Evolutionary conservation across 37 sponge, comb jelly and placozoan genomes (phyloP).

Genomic region (Ianthella basta): DNA sequence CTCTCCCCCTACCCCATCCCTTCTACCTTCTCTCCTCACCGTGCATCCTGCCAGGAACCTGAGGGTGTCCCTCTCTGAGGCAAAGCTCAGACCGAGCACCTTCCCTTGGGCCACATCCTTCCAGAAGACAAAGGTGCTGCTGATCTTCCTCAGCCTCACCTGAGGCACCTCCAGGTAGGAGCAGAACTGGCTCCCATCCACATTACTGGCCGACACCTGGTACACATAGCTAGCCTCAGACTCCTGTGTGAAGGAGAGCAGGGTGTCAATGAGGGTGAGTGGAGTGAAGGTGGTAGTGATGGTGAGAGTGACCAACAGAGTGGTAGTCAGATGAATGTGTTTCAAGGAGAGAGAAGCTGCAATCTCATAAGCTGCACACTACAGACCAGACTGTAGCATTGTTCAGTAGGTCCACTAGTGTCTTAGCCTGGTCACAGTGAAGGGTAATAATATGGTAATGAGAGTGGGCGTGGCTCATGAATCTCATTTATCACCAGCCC

Average conservation of each 20-base stretch:
- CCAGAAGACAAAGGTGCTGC: conserved; percentile 58
- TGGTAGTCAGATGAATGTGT: background rate
- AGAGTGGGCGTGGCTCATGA: too few species aligned
- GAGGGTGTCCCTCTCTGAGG: conserved; percentile 51
- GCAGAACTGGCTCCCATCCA: conserved; percentile 47
- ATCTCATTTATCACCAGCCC: too few species aligned
- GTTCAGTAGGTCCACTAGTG: too few species aligned
- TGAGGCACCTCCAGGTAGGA: conserved; percentile 50
- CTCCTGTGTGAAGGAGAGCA: background rate
- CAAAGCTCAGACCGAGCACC: conserved; percentile 59
- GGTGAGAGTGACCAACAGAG: background rate
- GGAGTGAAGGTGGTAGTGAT: background rate
- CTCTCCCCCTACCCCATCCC: too few species aligned
- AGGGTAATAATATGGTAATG: too few species aligned
- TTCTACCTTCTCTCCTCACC: conserved; percentile 37
- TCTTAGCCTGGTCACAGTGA: too few species aligned
- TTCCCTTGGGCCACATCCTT: conserved; percentile 39
- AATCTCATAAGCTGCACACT: too few species aligned
- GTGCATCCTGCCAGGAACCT: conserved; percentile 61
- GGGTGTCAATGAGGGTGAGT: background rate
- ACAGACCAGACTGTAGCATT: too few species aligned
- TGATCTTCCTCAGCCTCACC: conserved; percentile 36
- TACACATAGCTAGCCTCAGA: conserved; percentile 37
- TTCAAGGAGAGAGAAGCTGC: background rate
- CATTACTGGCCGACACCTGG: conserved; percentile 36